Evolutionary conservation across 2,888 invertebrate genomes (phyloP), one percentile per base, ranked within the genome.

Genomic region (Tetragnatha montana): DNA sequence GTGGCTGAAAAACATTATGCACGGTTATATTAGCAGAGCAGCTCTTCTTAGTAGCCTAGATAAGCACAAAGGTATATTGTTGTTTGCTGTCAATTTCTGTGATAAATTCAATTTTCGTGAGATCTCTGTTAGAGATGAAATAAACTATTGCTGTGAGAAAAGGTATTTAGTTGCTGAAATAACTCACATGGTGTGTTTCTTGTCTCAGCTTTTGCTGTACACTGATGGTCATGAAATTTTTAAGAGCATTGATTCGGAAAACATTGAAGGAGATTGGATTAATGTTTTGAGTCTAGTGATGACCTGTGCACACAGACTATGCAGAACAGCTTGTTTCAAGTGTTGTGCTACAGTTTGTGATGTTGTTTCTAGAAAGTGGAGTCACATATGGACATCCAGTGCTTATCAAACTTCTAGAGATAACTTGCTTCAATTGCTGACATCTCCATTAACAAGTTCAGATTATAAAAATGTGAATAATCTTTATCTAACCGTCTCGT

Each of bases 11-110:
- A 88, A 78, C 81, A 47, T 84, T 12, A n/a, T 90, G 22, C 81
- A 80, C 87, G 90, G 90, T 19, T 76, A 87, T 49, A 21, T 90
- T 14, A 90, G 90, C 47, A 84, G 90, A 14, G 78, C 84, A 19
- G 74, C 79, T 71, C 51, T 90, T 19, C 17, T 90, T 6, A 50
- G 35, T 70, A 71, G 81, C n/a, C 81, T 90, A 22, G n/a, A 74
- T 68, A 78, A 84, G 70, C 22, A 90, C 49, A 21, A 14, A 8
- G 21, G 35, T 10, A 75, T 90, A 50, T 35, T 90, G n/a, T 21
- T 71, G 12, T 84, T 21, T 68, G 35, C 50, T 21, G 70, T 87
- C 6, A n/a, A 68, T 35, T 51, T 87, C 17, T 90, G 90, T 81
- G 78, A 86, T 50, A 82, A 75, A 12, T 87, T 83, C 79, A 51